Percentiles rank a stretch among this genome's conserved stretches.
These are phyloP conservation scores for Syngnathus floridae DNA, from an alignment of 2,113 vertebrate genomes.

Conservation along the genomic window DNA sequence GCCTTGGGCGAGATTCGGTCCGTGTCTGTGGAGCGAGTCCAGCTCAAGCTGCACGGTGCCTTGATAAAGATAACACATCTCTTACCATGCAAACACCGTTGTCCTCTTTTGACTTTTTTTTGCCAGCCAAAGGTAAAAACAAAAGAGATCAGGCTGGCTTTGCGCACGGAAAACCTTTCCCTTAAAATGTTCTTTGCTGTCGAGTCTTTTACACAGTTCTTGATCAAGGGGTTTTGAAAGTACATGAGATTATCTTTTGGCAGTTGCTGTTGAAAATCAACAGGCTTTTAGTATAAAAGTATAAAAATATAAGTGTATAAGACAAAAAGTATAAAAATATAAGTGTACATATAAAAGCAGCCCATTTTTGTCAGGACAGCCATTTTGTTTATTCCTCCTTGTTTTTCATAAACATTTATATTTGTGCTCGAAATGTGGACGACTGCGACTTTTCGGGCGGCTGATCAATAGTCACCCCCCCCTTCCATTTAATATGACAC, in stretches of 20 bases:
- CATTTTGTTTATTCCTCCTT: background rate
- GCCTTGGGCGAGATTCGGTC: background rate
- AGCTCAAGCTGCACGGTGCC: conserved; percentile 3
- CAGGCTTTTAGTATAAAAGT: too few species aligned
- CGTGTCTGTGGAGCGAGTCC: conserved; percentile 1
- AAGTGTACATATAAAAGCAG: too few species aligned
- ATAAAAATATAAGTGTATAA: too few species aligned
- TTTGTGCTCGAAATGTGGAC: background rate
- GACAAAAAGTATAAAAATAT: too few species aligned
- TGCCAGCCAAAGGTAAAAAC: background rate
- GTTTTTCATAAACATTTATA: conserved; percentile 11
- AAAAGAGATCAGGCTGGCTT: background rate
- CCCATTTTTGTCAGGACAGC: background rate
- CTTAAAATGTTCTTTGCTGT: background rate
- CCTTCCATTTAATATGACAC: conserved; percentile 37
- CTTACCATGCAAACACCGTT: background rate
- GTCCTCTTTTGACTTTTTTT: background rate
- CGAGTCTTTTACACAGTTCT: background rate
- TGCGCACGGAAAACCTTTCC: background rate
- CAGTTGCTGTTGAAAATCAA: too few species aligned
- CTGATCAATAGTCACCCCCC: conserved; percentile 14
- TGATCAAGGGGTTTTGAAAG: too few species aligned
- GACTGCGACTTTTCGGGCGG: conserved; percentile 2
- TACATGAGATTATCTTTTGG: background rate
- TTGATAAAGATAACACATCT: background rate